Percentiles rank a stretch among this genome's conserved stretches.
These are phyloP conservation scores for Dicerorhinus sumatrensis DNA, from an alignment of 2,113 vertebrate genomes.

Conservation along the genomic window DNA sequence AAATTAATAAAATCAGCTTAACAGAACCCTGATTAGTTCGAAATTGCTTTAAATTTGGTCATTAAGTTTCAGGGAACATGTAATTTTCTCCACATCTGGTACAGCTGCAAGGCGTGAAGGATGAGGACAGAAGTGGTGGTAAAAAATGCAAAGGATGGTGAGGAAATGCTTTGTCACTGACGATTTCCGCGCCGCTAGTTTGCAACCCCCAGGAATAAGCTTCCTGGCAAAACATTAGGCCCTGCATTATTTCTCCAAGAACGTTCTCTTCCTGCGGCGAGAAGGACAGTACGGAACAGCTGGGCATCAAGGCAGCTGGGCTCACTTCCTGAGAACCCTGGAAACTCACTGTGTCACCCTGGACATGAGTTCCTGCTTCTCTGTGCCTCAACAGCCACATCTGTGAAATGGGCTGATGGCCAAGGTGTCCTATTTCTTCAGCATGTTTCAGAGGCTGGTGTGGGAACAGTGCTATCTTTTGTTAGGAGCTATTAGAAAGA, in stretches of 20 bases:
- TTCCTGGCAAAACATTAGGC: neutral
- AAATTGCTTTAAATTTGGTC: constrained; percentile 81
- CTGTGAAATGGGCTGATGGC: neutral
- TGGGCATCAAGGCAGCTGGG: neutral
- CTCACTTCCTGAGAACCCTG: neutral
- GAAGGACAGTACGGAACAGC: neutral
- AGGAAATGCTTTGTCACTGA: constrained; percentile 18
- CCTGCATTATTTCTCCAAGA: neutral
- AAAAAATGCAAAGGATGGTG: neutral
- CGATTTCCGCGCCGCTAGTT: neutral
- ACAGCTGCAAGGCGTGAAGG: constrained; percentile 62
- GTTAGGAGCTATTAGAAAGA: neutral
- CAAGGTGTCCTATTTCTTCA: neutral
- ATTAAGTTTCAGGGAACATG: constrained; percentile 81
- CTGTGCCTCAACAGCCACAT: neutral
- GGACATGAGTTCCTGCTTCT: neutral
- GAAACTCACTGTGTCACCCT: neutral
- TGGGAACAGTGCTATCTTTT: neutral
- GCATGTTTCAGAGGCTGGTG: neutral
- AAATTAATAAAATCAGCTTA: constrained; percentile 80
- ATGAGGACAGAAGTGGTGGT: neutral
- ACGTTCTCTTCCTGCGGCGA: neutral
- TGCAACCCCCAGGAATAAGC: neutral
- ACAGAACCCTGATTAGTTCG: constrained; percentile 78
- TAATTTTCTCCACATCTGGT: constrained; percentile 80